Conservation (phyloP, 2,113 vertebrate species). For the Ptychochromis oligacanthus region DNA sequence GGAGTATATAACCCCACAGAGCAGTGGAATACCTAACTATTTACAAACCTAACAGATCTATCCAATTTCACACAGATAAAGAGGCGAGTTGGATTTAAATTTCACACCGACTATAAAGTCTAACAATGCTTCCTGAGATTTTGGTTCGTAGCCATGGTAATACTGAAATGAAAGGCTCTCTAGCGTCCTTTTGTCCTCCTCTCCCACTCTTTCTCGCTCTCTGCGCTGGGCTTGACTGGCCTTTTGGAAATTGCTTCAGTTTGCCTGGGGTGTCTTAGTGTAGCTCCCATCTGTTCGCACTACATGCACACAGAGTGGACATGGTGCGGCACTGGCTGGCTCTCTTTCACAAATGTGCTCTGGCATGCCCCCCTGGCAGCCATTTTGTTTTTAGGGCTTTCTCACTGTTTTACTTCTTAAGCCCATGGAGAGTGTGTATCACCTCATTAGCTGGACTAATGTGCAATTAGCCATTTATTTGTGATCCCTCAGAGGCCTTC, state of each 20-base stretch:
- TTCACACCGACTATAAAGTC: constrained; percentile 45
- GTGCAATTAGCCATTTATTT: constrained; percentile 25
- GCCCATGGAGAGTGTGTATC: constrained; percentile 17
- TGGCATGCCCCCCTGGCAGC: constrained; percentile 24
- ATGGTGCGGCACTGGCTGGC: constrained; percentile 34
- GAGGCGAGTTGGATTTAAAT: constrained; percentile 34
- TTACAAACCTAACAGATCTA: constrained; percentile 45
- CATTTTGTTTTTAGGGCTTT: constrained; percentile 54
- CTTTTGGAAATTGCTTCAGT: constrained; percentile 69
- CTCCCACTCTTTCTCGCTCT: constrained; percentile 43
- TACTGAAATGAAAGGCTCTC: constrained; percentile 58
- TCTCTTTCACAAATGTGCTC: constrained; percentile 47
- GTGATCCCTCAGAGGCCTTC: constrained; percentile 28
- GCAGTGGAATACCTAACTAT: constrained; percentile 18
- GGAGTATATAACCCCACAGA: constrained; percentile 13
- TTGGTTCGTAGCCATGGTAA: constrained; percentile 64
- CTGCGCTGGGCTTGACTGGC: constrained; percentile 55
- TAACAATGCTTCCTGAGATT: constrained; percentile 35
- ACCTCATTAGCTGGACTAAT: constrained; percentile 46
- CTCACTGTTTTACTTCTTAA: constrained; percentile 13
- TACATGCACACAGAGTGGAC: constrained; percentile 61
- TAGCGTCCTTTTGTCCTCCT: constrained; percentile 60
- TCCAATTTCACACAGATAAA: constrained; percentile 51
- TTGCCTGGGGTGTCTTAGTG: constrained; percentile 65
- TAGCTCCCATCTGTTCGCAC: constrained; percentile 71